phyloP scores from a whole-genome alignment of 2,113 vertebrate genomes.

The Passerina amoena region DNA sequence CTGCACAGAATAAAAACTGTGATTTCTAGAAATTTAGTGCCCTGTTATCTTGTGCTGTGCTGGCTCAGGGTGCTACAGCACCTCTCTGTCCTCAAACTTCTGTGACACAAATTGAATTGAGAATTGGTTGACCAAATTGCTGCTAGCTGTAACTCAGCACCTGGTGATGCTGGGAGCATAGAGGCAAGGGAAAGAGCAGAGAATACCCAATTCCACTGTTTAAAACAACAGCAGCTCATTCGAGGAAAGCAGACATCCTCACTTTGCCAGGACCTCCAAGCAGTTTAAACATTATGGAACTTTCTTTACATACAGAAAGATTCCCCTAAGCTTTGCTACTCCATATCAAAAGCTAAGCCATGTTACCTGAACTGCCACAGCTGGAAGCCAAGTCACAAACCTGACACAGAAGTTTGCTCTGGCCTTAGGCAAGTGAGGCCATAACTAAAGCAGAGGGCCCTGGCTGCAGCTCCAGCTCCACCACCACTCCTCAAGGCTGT shows the following conservation, averaged over 20 bases:
- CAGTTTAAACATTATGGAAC: neutral
- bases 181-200: neutral
- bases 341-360: neutral
- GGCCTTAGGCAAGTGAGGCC: neutral
- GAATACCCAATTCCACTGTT: neutral
- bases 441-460: accelerated
- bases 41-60: accelerated
- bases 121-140: neutral
- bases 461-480: neutral
- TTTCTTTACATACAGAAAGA: neutral
- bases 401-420: neutral
- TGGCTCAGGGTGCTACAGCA: neutral
- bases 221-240: neutral
- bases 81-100: neutral
- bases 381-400: neutral
- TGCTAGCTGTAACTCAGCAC: neutral
- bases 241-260: neutral
- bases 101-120: neutral
- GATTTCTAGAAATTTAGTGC: neutral
- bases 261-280: neutral
- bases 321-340: neutral
- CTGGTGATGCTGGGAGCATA: neutral
- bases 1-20: neutral
- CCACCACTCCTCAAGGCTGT: neutral
- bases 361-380: neutral